Evolutionary conservation across 2,888 invertebrate genomes (phyloP), one percentile per base, ranked within the genome.

Genomic region (Siphlonurus alternatus): DNA sequence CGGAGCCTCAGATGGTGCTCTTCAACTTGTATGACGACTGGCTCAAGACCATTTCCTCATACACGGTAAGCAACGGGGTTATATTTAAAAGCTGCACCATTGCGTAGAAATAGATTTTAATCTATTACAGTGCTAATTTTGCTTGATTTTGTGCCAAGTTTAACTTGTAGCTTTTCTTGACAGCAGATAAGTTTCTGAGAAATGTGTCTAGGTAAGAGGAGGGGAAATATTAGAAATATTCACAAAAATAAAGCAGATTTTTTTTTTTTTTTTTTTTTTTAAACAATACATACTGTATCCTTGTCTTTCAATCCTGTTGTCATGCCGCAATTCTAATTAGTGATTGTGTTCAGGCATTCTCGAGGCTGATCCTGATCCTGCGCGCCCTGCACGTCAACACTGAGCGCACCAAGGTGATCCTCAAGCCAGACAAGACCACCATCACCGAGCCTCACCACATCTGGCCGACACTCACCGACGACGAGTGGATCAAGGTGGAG

Each of bases 1-100:
- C 97, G 0, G 99, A 99, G 74, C 99, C 99, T 0, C 99, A 99
- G 78, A 99, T 99, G 99, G 98, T 99, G 59, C 79, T 99, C 25
- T 99, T 99, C 80, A 99, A 99, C 78, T 79, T 99, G 61, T 99
- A 98, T 72, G 99, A 99, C 72, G 99, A 99, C 76, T 99, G 99
- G 99, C 80, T 99, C 65, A 98, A 98, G 76, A 97, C 98, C 0
- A 98, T 99, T 71, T 98, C 98, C 0, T 98, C 97, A 0, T 99
- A 99, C 75, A 99, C 99, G 1, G 87, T 86, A 70, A 78, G 79
- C 73, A 64, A 62, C 56, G 60, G 10, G 62, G 2, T 51, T 56
- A 1, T 18, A 5, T 61, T n/a, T n/a, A 53, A 15, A 15, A 20
- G 19, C 19, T 59, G 24, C 1, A n/a, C 24, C n/a, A 2, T 62